These are phyloP conservation scores for Agrilus planipennis DNA, from an alignment of 1,140 invertebrate genomes.

Conservation along the genomic window DNA sequence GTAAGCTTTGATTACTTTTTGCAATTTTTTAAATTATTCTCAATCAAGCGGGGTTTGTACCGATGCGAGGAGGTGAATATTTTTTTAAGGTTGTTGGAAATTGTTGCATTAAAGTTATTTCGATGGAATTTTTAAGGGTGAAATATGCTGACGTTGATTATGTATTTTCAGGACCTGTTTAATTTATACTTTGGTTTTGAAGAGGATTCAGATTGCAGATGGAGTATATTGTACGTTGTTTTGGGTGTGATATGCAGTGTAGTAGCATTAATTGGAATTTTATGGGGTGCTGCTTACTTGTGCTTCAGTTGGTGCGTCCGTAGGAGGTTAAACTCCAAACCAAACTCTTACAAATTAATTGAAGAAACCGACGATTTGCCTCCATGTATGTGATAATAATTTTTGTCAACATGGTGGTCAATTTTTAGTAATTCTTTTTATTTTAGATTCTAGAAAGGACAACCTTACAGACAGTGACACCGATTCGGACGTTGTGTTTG, in stretches of 20 bases:
- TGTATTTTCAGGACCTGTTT: constrained; percentile 32
- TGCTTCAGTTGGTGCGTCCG: constrained; percentile 46
- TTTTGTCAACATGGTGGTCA: too few relatives aligned
- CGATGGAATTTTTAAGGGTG: neutral
- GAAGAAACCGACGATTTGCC: constrained; percentile 45
- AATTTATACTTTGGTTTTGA: constrained; percentile 44
- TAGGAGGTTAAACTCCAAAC: constrained; percentile 33
- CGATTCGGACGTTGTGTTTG: constrained; percentile 60
- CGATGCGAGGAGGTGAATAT: neutral
- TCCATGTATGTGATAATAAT: constrained; percentile 33
- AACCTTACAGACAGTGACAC: constrained; percentile 62
- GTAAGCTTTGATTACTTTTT: neutral
- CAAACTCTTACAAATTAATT: constrained; percentile 48
- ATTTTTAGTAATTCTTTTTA: constrained; percentile 2
- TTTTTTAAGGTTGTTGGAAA: neutral
- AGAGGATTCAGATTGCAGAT: constrained; percentile 70
- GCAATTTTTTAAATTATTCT: neutral
- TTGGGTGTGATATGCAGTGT: constrained; percentile 56
- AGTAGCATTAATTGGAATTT: constrained; percentile 46
- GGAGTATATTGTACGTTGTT: constrained; percentile 80
- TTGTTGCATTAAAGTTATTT: neutral
- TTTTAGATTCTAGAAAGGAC: constrained; percentile 35
- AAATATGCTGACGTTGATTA: neutral
- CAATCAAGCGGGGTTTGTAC: neutral
- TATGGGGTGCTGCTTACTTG: constrained; percentile 60